phyloP scores from a whole-genome alignment of 2,113 vertebrate genomes.

The Xenopus laevis region DNA sequence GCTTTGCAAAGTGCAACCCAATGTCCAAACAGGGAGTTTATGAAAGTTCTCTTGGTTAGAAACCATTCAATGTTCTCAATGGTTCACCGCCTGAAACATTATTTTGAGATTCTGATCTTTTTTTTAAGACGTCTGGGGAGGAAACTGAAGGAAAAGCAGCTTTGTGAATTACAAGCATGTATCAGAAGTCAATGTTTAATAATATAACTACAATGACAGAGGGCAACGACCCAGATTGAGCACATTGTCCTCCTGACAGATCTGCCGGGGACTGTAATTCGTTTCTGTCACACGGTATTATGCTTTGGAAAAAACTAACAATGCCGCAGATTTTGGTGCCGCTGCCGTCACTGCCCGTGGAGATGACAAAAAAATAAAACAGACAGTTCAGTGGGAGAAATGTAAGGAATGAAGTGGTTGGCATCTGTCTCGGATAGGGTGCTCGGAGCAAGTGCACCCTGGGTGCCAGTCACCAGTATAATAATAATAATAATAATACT shows the following conservation, averaged over 20 bases:
- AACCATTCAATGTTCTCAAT: slow-evolving; percentile 39
- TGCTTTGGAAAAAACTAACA: slow-evolving; percentile 10
- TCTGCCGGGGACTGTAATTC: neutral
- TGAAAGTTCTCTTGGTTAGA: slow-evolving; percentile 33
- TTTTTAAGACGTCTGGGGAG: slow-evolving; percentile 27
- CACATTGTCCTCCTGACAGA: neutral
- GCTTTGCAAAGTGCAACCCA: slow-evolving; percentile 16
- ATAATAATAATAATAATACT: neutral
- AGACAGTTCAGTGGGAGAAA: slow-evolving; percentile 3
- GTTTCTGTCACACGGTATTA: slow-evolving; percentile 30
- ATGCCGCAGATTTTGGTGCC: neutral
- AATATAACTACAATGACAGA: neutral
- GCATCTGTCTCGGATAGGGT: slow-evolving; percentile 6
- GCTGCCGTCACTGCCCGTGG: neutral
- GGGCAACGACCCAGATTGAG: neutral
- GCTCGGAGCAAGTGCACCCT: neutral
- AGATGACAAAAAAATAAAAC: slow-evolving; percentile 19
- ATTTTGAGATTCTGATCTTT: slow-evolving; percentile 43
- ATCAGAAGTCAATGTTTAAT: slow-evolving; percentile 20
- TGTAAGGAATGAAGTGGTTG: slow-evolving; percentile 6
- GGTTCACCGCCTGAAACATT: slow-evolving; percentile 43
- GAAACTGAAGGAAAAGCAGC: slow-evolving; percentile 22
- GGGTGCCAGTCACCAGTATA: slow-evolving; percentile 2
- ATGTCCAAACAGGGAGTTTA: slow-evolving; percentile 13
- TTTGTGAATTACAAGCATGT: slow-evolving; percentile 11